These are phyloP conservation scores for Pyrochroa serraticornis DNA, from an alignment of 2,888 invertebrate genomes.

Conservation along the genomic window DNA sequence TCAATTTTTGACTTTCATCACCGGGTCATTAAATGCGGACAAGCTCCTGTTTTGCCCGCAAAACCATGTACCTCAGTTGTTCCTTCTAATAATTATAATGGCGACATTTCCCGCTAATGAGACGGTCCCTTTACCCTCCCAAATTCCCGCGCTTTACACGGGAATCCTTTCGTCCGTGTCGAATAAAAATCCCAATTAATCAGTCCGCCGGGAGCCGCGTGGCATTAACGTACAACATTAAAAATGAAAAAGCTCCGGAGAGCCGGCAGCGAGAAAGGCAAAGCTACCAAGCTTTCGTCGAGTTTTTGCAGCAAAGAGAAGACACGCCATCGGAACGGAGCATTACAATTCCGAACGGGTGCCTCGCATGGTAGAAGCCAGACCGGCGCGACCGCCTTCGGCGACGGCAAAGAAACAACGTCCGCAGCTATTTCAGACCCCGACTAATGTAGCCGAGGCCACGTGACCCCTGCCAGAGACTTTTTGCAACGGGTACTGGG, in stretches of 20 bases:
- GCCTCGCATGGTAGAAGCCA: slow-evolving; percentile 44
- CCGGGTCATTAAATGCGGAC: too few relatives aligned
- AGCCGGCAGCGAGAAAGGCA: slow-evolving; percentile 14
- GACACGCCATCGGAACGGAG: slow-evolving; percentile 20
- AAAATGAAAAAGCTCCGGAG: slow-evolving; percentile 39
- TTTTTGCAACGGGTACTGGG: slow-evolving; percentile 40
- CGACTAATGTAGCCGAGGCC: slow-evolving; percentile 47
- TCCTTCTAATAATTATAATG: background rate
- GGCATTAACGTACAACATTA: slow-evolving; percentile 26
- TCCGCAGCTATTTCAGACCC: slow-evolving; percentile 48
- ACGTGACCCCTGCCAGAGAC: slow-evolving; percentile 51
- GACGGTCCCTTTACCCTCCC: slow-evolving; percentile 4
- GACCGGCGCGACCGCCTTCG: slow-evolving; percentile 51
- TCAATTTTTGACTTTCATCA: too few relatives aligned
- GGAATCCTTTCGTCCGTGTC: slow-evolving; percentile 22
- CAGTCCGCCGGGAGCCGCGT: slow-evolving; percentile 20
- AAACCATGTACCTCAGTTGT: too few relatives aligned
- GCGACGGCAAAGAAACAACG: slow-evolving; percentile 51
- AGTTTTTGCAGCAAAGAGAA: slow-evolving; percentile 39
- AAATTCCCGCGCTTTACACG: slow-evolving; percentile 7
- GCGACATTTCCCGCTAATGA: slow-evolving; percentile 4
- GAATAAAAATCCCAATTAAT: slow-evolving; percentile 24
- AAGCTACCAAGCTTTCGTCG: slow-evolving; percentile 40
- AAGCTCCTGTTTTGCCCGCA: too few relatives aligned
- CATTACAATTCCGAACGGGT: slow-evolving; percentile 50